Evolutionary conservation across 2,888 invertebrate species (phyloP).

Genomic region (Eristalis pertinax): DNA sequence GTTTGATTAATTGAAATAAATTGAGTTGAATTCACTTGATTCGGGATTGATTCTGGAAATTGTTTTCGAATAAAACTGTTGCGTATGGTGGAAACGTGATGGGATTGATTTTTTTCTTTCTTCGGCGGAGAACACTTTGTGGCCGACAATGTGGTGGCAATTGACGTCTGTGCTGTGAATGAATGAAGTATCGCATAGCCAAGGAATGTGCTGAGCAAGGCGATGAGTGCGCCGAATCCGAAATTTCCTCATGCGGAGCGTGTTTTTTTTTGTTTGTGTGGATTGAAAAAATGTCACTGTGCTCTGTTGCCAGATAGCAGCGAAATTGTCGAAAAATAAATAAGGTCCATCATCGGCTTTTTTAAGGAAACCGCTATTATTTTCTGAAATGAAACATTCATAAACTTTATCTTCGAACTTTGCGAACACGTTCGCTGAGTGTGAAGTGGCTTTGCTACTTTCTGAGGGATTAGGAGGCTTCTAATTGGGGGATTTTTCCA

Average conservation of each 20-base stretch:
- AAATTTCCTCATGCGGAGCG: not conserved
- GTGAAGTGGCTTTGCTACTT: no score
- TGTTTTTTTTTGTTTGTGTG: not conserved
- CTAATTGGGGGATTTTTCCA: no score
- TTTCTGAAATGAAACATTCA: no score
- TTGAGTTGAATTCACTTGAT: constrained; percentile 1
- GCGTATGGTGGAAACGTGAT: constrained; percentile 20
- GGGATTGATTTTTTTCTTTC: constrained; percentile 5
- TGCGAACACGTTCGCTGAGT: no score
- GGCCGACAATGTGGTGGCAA: constrained; percentile 7
- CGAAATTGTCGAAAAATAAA: not conserved
- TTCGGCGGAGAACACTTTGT: not conserved
- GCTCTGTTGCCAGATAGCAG: not conserved
- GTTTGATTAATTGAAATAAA: constrained; percentile 34
- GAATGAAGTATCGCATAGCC: constrained; percentile 1
- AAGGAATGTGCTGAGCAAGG: not conserved
- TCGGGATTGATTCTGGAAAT: not conserved
- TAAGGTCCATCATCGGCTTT: no score
- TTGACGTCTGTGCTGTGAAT: constrained; percentile 23
- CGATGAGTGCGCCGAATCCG: constrained; percentile 44
- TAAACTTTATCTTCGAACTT: no score
- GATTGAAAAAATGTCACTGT: not conserved
- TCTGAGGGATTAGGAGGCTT: no score
- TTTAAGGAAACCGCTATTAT: no score
- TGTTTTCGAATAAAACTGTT: constrained; percentile 27